These are phyloP conservation scores for Eucera pruinosa DNA, from an alignment of 2,888 invertebrate species.

Conservation along the genomic window DNA sequence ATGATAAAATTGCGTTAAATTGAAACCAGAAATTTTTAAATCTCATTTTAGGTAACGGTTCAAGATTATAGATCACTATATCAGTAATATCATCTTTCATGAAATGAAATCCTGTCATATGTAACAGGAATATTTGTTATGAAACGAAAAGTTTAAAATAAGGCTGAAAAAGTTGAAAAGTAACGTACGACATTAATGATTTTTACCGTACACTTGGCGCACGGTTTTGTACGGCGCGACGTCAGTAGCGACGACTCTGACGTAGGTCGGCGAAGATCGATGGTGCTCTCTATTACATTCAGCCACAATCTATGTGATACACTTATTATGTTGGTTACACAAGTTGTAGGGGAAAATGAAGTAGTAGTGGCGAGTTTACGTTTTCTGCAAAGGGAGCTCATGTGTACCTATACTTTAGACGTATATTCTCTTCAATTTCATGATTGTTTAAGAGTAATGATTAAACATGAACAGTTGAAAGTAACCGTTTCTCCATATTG, in stretches of 20 bases:
- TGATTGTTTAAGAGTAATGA: not conserved
- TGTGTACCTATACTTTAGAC: too few relatives aligned
- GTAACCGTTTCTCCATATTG: not conserved
- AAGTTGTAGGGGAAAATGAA: conserved; percentile 13
- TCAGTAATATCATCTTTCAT: not conserved
- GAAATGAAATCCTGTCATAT: too few relatives aligned
- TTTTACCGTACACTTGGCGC: conserved; percentile 39
- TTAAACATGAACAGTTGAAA: not conserved
- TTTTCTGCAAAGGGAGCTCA: conserved; percentile 25
- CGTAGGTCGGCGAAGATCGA: conserved; percentile 44
- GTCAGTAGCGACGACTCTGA: conserved; percentile 54
- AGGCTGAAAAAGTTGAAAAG: too few relatives aligned
- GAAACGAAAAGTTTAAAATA: not conserved
- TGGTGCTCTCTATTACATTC: conserved; percentile 17
- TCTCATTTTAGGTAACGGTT: not conserved
- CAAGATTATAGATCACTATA: not conserved
- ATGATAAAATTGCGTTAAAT: not conserved
- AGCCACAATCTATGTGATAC: conserved; percentile 24
- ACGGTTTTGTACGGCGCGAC: conserved; percentile 44
- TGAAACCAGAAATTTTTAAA: not conserved
- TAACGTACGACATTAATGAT: conserved; percentile 36
- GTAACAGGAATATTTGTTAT: too few relatives aligned
- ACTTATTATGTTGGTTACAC: conserved; percentile 18
- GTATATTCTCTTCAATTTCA: too few relatives aligned
- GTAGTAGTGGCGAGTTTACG: not conserved